Conservation (phyloP, 2,888 invertebrate species). For the Ischnus inquisitorius region DNA sequence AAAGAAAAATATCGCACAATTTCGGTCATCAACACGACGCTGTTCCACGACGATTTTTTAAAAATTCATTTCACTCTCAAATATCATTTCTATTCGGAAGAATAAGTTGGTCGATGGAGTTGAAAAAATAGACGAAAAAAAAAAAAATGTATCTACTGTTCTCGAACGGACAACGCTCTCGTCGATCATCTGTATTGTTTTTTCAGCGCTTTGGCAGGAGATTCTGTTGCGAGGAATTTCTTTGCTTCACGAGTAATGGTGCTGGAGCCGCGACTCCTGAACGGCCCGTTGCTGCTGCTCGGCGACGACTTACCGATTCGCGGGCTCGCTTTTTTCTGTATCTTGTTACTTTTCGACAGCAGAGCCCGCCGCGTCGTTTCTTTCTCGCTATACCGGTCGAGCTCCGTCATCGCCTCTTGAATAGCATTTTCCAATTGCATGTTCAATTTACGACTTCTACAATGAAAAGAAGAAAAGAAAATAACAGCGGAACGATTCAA, state of each 20-base stretch:
- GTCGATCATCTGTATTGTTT: slow-evolving; percentile 61
- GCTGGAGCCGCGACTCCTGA: slow-evolving; percentile 62
- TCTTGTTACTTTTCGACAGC: slow-evolving; percentile 46
- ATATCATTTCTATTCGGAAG: not conserved
- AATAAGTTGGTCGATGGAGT: not conserved
- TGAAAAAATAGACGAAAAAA: not conserved
- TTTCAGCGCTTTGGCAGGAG: slow-evolving; percentile 46
- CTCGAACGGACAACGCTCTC: not conserved
- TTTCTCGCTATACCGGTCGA: slow-evolving; percentile 87
- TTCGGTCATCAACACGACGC: not conserved
- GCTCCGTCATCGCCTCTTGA: slow-evolving; percentile 96
- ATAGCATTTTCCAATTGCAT: slow-evolving; percentile 95
- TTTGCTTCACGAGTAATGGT: slow-evolving; percentile 72
- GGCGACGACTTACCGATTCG: slow-evolving; percentile 47
- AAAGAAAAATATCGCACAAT: not conserved
- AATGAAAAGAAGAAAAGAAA: not conserved
- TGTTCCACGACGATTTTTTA: not conserved
- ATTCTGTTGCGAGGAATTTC: slow-evolving; percentile 71
- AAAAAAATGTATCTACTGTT: not conserved
- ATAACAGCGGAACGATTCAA: slow-evolving; percentile 29
- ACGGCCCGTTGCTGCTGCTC: slow-evolving; percentile 57
- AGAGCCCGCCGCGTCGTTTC: slow-evolving; percentile 36
- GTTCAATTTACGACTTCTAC: slow-evolving; percentile 97
- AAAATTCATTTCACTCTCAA: not conserved
- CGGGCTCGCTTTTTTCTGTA: slow-evolving; percentile 52